These are phyloP conservation scores for Gallinago stenura DNA, from an alignment of 2,797 vertebrate genomes.

Conservation along the genomic window DNA sequence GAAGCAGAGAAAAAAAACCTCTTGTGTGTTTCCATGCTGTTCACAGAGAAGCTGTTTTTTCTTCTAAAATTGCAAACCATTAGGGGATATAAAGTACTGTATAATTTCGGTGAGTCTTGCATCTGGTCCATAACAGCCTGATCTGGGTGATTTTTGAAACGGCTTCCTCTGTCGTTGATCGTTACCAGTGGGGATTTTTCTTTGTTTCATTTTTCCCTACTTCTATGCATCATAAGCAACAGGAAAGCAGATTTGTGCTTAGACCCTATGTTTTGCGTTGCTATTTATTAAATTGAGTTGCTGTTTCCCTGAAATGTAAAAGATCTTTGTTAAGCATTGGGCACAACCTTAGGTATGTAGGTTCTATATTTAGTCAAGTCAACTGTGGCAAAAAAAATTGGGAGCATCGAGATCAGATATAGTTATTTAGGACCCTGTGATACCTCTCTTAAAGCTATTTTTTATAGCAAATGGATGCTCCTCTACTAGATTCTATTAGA, in stretches of 20 bases:
- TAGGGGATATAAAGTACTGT: background rate
- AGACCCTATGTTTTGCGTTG: background rate
- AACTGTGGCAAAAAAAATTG: no score
- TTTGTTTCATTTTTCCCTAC: background rate
- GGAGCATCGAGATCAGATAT: fast-evolving
- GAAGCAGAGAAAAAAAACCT: constrained; percentile 61
- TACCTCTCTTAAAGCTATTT: background rate
- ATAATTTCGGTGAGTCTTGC: background rate
- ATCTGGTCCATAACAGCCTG: background rate
- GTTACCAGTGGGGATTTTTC: background rate
- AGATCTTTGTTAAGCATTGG: background rate
- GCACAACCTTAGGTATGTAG: fast-evolving
- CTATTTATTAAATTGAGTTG: fast-evolving
- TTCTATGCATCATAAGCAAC: background rate
- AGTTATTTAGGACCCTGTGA: background rate
- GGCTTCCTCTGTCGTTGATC: fast-evolving
- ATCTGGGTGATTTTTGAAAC: background rate
- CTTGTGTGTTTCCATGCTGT: background rate
- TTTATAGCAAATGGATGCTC: background rate
- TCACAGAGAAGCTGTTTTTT: background rate
- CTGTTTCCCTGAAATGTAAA: fast-evolving
- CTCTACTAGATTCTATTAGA: fast-evolving
- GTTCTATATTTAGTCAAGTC: background rate
- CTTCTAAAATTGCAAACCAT: background rate
- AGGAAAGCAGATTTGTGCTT: background rate